Evolutionary conservation across 2,113 vertebrate species (phyloP), one percentile per base, ranked within the genome.

Genomic region (Apteryx owenii): DNA sequence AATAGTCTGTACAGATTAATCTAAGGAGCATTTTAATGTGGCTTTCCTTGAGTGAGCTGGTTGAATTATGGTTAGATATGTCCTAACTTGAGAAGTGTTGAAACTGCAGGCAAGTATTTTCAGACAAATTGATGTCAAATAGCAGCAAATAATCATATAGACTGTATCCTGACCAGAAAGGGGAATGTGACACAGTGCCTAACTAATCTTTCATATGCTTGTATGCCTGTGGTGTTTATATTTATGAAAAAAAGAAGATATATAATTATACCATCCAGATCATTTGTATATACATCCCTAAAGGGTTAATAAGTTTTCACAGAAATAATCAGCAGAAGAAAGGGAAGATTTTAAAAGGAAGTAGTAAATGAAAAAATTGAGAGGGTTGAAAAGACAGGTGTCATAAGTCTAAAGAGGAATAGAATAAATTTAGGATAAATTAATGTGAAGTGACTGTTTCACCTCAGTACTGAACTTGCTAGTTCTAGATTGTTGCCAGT

Each of bases 1-100:
- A 94, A 84, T 80, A 85, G 85, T 94, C 93, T 94, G 76, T 79
- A 94, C 68, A 76, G 64, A 93, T 88, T 94, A 95, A 94, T 96
- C 60, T 88, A 85, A 94, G 71, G 64, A 81, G 15, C 46, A 88
- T 73, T 93, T 97, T 88, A 91, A 85, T 90, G 54, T 88, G 72
- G 9, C 10, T 91, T 91, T 96, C 46, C 54, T 95, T 85, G 80
- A 90, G 53, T 86, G 60, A 91, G 87, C 48, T 86, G 51, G 76
- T 93, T 94, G 83, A 92, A 78, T 88, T 81, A 66, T 75, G n/a
- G 78, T 89, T 86, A 88, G 85, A 61, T 94, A 20, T 53, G 61
- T 91, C 75, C 62, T 94, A 81, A 85, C 64, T 58, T 83, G 14
- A 85, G 68, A 90, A 78, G 60, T 80, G 68, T 60, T 77, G 65